Evolutionary conservation across 64 coral and sea anemone species (phyloP).

Genomic region (Stichodactyla mertensii): DNA sequence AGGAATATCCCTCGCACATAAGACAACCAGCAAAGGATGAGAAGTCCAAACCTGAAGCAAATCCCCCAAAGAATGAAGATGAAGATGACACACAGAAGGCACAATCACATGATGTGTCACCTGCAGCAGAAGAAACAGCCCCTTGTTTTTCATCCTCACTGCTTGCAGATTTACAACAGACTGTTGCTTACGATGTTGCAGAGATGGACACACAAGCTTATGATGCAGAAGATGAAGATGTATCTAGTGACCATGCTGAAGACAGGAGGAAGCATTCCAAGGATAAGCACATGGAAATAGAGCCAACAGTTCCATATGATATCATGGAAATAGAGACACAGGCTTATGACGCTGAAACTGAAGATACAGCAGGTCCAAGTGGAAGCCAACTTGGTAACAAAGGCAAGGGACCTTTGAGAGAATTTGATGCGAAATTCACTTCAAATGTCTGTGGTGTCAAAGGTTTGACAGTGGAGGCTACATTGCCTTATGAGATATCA

Average conservation of each 20-base stretch:
- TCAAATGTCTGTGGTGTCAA: neutral
- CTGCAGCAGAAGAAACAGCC: neutral
- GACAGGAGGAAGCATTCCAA: neutral
- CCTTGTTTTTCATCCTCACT: neutral
- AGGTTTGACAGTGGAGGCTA: neutral
- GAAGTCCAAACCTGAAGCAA: neutral
- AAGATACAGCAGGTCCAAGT: neutral
- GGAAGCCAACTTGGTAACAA: neutral
- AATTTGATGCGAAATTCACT: neutral
- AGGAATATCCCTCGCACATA: slow-evolving; percentile 28
- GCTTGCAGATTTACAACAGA: neutral
- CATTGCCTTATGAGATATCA: neutral
- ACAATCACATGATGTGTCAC: neutral
- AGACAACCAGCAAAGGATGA: slow-evolving; percentile 11
- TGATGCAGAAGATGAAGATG: neutral
- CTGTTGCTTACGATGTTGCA: neutral
- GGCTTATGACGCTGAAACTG: slow-evolving; percentile 23
- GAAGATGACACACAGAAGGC: neutral
- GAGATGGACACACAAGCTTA: slow-evolving; percentile 14
- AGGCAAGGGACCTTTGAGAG: neutral
- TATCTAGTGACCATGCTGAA: neutral
- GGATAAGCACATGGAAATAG: neutral
- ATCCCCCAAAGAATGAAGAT: neutral
- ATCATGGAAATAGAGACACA: slow-evolving; percentile 15
- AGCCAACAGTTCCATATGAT: slow-evolving; percentile 13